Conservation (phyloP, 2,113 vertebrate genomes). For the Dipodomys stephensi region DNA sequence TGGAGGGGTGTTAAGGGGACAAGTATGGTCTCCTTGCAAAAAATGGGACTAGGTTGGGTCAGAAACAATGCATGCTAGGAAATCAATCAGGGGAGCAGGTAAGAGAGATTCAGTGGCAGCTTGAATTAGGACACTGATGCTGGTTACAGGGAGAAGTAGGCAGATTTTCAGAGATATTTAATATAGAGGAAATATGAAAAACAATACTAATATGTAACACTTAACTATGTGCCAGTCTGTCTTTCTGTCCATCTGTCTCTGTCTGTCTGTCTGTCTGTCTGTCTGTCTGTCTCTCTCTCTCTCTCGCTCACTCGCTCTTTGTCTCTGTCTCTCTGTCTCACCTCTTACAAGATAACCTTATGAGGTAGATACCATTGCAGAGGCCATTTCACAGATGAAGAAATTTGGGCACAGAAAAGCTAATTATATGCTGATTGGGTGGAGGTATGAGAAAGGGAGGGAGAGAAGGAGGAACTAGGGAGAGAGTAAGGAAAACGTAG, state of each 20-base stretch:
- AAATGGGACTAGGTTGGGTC: neutral
- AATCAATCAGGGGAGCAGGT: neutral
- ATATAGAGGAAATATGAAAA: neutral
- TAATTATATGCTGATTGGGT: neutral
- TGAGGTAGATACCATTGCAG: neutral
- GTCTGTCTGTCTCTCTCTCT: too few relatives aligned
- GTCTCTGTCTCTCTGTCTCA: too few relatives aligned
- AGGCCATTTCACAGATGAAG: neutral
- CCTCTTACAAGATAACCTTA: neutral
- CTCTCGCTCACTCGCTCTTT: too few relatives aligned
- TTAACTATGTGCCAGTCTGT: neutral
- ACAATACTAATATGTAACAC: neutral
- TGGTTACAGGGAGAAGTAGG: neutral
- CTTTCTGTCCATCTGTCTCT: too few relatives aligned
- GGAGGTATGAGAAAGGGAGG: neutral
- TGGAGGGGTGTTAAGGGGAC: neutral
- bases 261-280: too few relatives aligned
- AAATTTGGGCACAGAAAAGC: neutral
- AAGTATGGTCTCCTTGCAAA: neutral
- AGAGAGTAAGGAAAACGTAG: neutral
- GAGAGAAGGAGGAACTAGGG: neutral
- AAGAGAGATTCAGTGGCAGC: neutral
- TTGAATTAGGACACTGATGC: neutral
- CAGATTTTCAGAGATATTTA: neutral
- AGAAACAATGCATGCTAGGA: neutral